A percentile compares a stretch with the other conserved stretches of the same genome.
phyloP scores from a whole-genome alignment of 2,113 vertebrate species.

The Laterallus jamaicensis region DNA sequence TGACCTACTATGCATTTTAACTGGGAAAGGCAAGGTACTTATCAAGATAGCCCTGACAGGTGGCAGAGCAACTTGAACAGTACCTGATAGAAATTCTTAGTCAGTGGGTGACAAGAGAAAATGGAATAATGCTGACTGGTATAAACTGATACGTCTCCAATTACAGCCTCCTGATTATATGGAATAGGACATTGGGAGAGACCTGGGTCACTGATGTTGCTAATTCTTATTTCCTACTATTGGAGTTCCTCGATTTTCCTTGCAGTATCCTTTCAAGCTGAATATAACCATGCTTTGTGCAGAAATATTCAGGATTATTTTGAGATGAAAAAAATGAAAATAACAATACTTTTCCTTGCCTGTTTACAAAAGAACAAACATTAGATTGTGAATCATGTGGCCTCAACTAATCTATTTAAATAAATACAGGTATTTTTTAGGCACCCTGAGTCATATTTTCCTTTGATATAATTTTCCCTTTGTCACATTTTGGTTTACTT shows the following conservation, averaged over 20 bases:
- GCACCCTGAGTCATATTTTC: background rate
- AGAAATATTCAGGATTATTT: background rate
- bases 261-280: background rate
- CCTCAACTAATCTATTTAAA: background rate
- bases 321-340: background rate
- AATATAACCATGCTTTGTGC: background rate
- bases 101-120: constrained; percentile 3
- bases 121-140: background rate
- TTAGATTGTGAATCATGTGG: background rate
- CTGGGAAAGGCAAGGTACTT: constrained; percentile 12
- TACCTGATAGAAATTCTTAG: background rate
- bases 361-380: background rate
- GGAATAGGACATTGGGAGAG: background rate
- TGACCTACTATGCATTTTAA: constrained; percentile 18
- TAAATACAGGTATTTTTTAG: background rate
- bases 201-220: background rate
- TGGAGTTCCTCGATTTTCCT: background rate
- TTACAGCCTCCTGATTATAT: background rate
- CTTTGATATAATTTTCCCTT: background rate
- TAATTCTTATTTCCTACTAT: background rate
- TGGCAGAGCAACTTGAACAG: constrained; percentile 5
- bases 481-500: background rate
- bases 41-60: constrained; percentile 25
- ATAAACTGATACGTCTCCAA: background rate
- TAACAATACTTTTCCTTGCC: background rate